Conservation (phyloP, 2,113 vertebrate genomes). For the Amazona guildingii region DNA sequence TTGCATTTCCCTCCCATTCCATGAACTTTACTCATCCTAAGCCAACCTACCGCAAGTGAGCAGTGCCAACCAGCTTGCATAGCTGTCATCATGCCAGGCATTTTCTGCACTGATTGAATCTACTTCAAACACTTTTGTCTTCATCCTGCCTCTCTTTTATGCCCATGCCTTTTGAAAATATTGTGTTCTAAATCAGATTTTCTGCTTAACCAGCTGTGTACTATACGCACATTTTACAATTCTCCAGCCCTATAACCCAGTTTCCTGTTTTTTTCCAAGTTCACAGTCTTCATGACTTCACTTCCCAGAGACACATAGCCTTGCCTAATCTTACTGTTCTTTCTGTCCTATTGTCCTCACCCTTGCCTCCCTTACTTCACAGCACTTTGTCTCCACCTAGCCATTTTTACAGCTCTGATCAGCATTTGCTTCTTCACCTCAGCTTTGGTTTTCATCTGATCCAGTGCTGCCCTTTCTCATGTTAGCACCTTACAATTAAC, state of each 20-base stretch:
- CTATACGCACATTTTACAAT: background rate
- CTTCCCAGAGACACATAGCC: background rate
- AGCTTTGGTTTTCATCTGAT: background rate
- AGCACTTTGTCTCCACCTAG: conserved; percentile 47
- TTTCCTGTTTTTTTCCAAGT: conserved; percentile 9
- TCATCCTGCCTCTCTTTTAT: background rate
- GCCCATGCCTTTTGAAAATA: background rate
- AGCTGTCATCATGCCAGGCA: background rate
- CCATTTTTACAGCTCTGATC: background rate
- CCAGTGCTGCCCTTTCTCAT: background rate
- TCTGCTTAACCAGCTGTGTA: background rate
- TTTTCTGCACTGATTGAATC: background rate
- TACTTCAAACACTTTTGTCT: background rate
- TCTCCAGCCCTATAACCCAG: background rate
- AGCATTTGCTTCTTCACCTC: background rate
- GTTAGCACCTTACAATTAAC: background rate
- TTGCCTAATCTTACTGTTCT: background rate
- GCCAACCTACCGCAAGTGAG: background rate
- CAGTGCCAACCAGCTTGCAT: background rate
- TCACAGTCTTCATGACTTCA: background rate
- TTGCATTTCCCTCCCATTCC: background rate
- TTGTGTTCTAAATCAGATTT: background rate
- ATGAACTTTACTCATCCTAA: background rate
- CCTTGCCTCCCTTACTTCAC: background rate
- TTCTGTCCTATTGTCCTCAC: background rate